These are phyloP conservation scores for Rhopalosiphum nymphaeae DNA, from an alignment of 2,888 invertebrate species.

Conservation along the genomic window DNA sequence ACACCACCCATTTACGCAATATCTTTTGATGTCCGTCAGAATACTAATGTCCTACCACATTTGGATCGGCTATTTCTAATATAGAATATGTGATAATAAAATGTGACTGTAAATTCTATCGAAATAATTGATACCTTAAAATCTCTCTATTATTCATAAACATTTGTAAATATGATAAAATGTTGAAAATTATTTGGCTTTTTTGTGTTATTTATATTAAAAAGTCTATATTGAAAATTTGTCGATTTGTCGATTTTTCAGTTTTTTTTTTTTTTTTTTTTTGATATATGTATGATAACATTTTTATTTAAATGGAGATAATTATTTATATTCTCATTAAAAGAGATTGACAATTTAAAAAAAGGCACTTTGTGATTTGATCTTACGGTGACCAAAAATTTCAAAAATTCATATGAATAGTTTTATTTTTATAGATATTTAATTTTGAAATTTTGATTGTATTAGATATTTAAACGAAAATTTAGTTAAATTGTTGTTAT, in stretches of 20 bases:
- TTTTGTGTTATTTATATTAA: too few relatives aligned
- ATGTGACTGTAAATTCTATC: neutral
- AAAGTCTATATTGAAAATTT: too few relatives aligned
- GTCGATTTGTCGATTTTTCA: too few relatives aligned
- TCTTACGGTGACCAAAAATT: too few relatives aligned
- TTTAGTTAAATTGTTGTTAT: neutral
- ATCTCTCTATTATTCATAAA: neutral
- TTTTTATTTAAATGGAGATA: too few relatives aligned
- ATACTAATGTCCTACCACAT: neutral
- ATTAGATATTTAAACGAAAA: too few relatives aligned
- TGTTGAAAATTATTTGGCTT: too few relatives aligned
- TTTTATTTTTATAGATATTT: neutral
- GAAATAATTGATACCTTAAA: neutral
- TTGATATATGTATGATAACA: too few relatives aligned
- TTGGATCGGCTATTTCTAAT: neutral
- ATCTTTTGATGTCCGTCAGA: neutral
- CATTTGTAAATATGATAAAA: neutral
- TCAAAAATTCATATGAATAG: neutral
- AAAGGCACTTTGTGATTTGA: too few relatives aligned
- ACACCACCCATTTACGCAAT: neutral
- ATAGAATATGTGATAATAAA: neutral
- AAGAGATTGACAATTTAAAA: too few relatives aligned
- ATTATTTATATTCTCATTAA: too few relatives aligned
- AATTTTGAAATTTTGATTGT: neutral
- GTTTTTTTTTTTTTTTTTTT: too few relatives aligned